Evolutionary conservation across 2,888 invertebrate species (phyloP).

Genomic region (Amitus sp.): DNA sequence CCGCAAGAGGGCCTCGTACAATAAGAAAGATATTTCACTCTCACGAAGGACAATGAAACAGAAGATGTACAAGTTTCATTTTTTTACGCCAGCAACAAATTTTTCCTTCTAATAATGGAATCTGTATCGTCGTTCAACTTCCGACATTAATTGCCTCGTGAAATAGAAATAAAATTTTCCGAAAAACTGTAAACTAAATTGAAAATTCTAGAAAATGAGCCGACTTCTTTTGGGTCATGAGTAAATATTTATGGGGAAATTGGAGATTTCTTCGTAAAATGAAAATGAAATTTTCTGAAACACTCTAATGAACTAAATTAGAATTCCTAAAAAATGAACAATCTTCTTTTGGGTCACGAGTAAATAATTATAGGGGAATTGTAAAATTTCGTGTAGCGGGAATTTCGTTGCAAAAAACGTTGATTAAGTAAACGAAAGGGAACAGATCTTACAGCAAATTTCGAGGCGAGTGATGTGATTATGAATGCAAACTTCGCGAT

Average conservation of each 20-base stretch:
- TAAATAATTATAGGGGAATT: too few species aligned
- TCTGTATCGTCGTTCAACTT: constrained; percentile 16
- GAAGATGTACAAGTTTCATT: constrained; percentile 30
- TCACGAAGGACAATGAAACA: constrained; percentile 27
- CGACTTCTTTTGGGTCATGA: too few species aligned
- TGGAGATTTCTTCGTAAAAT: too few species aligned
- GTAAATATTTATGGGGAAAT: too few species aligned
- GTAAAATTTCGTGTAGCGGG: too few species aligned
- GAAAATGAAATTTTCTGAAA: too few species aligned
- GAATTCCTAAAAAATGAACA: too few species aligned
- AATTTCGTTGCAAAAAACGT: neutral
- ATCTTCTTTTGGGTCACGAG: too few species aligned
- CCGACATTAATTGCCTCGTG: neutral
- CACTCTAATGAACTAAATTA: too few species aligned
- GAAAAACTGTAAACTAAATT: too few species aligned
- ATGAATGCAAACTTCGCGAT: constrained; percentile 16
- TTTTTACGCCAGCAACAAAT: constrained; percentile 18
- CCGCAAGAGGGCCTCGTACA: constrained; percentile 30
- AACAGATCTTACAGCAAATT: constrained; percentile 5
- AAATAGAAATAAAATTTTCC: too few species aligned
- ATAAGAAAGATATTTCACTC: constrained; percentile 38
- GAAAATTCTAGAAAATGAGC: too few species aligned
- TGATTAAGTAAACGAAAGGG: constrained; percentile 6
- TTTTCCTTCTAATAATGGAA: constrained; percentile 32
- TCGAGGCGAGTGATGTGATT: constrained; percentile 14